phyloP scores from a whole-genome alignment of 1,140 invertebrate genomes.

The Cephus cinctus region DNA sequence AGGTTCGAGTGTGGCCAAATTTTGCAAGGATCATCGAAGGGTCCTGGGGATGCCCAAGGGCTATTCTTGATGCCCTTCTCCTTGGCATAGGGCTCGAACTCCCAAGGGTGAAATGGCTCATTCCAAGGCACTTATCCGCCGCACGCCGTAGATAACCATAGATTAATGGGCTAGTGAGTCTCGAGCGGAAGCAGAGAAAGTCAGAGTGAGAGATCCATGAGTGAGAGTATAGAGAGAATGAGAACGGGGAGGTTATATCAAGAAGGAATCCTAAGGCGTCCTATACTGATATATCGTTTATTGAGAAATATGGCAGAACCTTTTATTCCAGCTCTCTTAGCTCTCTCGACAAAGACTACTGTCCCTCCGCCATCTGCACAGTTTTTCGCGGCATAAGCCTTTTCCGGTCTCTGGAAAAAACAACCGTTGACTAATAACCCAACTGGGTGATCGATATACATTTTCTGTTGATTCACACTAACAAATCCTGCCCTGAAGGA shows the following conservation, averaged over 20 bases:
- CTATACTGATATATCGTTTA: slow-evolving; percentile 51
- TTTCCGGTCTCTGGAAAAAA: slow-evolving; percentile 4
- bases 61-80: slow-evolving; percentile 15
- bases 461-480: neutral
- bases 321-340: slow-evolving; percentile 4
- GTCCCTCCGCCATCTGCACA: neutral
- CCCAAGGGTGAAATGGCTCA: slow-evolving; percentile 55
- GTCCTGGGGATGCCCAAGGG: neutral
- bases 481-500: slow-evolving; percentile 17
- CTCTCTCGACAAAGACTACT: neutral
- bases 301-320: slow-evolving; percentile 51
- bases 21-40: slow-evolving; percentile 5
- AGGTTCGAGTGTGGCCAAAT: slow-evolving; percentile 1
- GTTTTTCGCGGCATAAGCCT: neutral
- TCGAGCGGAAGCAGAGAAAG: slow-evolving; percentile 6
- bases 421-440: neutral
- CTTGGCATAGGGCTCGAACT: slow-evolving; percentile 27
- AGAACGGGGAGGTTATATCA: neutral
- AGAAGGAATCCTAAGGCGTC: slow-evolving; percentile 15
- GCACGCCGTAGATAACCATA: slow-evolving; percentile 54
- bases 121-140: slow-evolving; percentile 51
- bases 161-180: slow-evolving; percentile 44
- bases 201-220: slow-evolving; percentile 30
- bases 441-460: neutral
- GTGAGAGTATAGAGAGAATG: slow-evolving; percentile 23